Evolutionary conservation across 2,113 vertebrate species (phyloP).

Genomic region (Phainopepla nitens): DNA sequence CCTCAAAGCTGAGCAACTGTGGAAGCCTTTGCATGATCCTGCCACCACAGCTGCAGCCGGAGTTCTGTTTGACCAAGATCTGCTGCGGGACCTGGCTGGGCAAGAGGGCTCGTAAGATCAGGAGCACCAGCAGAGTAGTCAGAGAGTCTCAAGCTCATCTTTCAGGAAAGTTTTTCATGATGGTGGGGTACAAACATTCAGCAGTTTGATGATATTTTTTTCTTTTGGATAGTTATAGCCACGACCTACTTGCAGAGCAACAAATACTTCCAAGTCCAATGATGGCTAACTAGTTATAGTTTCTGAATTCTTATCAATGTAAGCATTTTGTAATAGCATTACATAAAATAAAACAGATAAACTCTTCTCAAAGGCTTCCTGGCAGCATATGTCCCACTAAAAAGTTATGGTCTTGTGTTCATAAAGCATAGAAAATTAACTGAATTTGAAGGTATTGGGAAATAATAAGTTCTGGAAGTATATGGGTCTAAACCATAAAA

Average conservation of each 20-base stretch:
- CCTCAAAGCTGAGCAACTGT: background rate
- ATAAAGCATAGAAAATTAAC: background rate
- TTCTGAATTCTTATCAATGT: background rate
- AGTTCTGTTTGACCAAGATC: background rate
- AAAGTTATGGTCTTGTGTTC: background rate
- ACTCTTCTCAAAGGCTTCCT: background rate
- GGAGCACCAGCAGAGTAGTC: background rate
- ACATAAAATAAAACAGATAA: background rate
- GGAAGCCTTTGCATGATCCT: background rate
- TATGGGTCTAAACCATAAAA: background rate
- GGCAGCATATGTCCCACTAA: background rate
- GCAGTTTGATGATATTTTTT: background rate
- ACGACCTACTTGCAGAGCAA: background rate
- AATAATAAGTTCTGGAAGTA: background rate
- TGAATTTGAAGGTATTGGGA: background rate
- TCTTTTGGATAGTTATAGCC: background rate
- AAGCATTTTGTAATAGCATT: background rate
- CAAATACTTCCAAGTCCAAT: background rate
- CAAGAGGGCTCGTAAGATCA: background rate
- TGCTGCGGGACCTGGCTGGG: background rate
- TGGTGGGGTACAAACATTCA: background rate
- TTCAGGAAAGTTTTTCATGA: background rate
- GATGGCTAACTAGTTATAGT: background rate
- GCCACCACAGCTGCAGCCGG: background rate
- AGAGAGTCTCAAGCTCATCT: background rate